Conservation (phyloP, 1,140 invertebrate genomes). For the Sminthurides bifidus region DNA sequence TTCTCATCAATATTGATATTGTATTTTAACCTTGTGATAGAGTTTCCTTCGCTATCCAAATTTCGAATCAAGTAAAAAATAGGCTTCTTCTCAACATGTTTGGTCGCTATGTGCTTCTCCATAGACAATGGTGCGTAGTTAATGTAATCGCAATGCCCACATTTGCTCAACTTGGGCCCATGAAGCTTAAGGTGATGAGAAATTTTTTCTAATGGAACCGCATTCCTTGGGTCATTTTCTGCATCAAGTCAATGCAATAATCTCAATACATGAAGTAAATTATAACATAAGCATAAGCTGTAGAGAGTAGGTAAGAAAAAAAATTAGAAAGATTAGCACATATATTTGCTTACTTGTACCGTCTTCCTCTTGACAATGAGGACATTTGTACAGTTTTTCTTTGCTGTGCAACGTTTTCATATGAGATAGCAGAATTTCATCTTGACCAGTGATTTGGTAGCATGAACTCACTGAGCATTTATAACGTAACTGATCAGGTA, state of each 20-base stretch:
- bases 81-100: constrained; percentile 45
- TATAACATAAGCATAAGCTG: too few relatives aligned
- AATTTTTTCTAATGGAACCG: constrained; percentile 45
- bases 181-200: constrained; percentile 61
- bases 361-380: constrained; percentile 47
- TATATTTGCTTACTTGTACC: constrained; percentile 3
- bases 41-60: constrained; percentile 34
- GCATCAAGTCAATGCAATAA: background rate
- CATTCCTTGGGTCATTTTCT: constrained; percentile 30
- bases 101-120: constrained; percentile 51
- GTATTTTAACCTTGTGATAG: background rate
- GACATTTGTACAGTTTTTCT: constrained; percentile 49
- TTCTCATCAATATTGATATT: background rate
- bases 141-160: constrained; percentile 50
- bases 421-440: constrained; percentile 56
- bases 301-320: too few relatives aligned
- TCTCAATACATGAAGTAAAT: background rate
- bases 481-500: constrained; percentile 51
- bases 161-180: constrained; percentile 54
- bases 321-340: background rate
- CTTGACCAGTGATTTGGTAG: constrained; percentile 57
- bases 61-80: constrained; percentile 47
- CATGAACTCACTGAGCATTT: constrained; percentile 57
- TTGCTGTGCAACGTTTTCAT: constrained; percentile 55
- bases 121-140: constrained; percentile 44